Base-by-base conservation (phyloP, 2,888 invertebrate genomes). In the Panorpa germanica region DNA sequence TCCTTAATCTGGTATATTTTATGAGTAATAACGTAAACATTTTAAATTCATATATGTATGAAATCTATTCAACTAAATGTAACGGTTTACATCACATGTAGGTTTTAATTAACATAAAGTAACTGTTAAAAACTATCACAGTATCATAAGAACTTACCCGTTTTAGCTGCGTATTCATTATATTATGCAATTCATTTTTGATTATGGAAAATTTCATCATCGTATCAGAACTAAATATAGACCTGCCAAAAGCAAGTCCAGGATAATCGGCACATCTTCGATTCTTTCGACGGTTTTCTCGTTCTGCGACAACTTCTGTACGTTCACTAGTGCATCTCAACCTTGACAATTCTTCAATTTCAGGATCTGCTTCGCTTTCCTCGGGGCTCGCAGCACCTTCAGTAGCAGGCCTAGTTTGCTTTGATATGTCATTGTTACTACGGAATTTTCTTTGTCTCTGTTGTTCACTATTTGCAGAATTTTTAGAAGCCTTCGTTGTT, bases 121-220 rank as follows among this genome's bases (percentile, higher is more conserved):
- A n/a, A n/a, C n/a, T n/a, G n/a, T n/a, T n/a, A n/a, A n/a, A n/a
- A n/a, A n/a, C n/a, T n/a, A n/a, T n/a, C n/a, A n/a, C n/a, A n/a
- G n/a, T n/a, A n/a, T n/a, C n/a, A n/a, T 47, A 42, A 45, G 43
- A 47, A 73, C 75, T 69, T 77, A 93, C 93, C 90, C 90, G 72
- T 69, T 83, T 88, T 43, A 95, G 66, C 55, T 91, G 90, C 54
- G 86, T 86, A 55, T 86, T 82, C 71, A 86, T 83, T 54, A 93
- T 88, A 63, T 95, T 95, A 64, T 91, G 90, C 52, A 95, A 69
- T 63, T 95, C 95, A 56, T 93, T 93, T 54, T 78, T 76, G 52
- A 95, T 95, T 42, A 95, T 77, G 54, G 81, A 85, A 58, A 93
- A 91, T 63, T 91, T 93, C 81, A 95, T 91, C 74, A 93, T 77